Evolutionary conservation across 2,888 invertebrate genomes (phyloP).

Genomic region (Rugalucina vietnamica): DNA sequence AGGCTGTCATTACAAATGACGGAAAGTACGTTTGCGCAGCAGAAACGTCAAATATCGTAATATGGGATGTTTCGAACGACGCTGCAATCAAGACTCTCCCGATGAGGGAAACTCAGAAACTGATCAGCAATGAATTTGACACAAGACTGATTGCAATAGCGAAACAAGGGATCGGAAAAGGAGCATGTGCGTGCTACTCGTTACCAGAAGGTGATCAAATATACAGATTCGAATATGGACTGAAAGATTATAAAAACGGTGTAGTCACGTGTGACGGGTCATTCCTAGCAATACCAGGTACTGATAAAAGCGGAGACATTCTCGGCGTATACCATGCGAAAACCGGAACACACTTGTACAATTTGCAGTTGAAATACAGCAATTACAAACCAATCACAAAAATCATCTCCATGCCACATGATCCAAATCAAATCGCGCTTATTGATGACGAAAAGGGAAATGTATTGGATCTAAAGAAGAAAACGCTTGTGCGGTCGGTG

Average conservation of each 20-base stretch:
- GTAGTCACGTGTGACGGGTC: conserved; percentile 92
- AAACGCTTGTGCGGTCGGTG: conserved; percentile 93
- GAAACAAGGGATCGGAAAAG: conserved; percentile 77
- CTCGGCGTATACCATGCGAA: conserved; percentile 93
- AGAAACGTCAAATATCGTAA: conserved; percentile 95
- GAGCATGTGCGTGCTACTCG: conserved; percentile 74
- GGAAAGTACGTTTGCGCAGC: conserved; percentile 94
- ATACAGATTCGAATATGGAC: conserved; percentile 93
- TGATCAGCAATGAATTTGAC: conserved; percentile 90
- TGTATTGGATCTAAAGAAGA: conserved; percentile 94
- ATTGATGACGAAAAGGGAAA: conserved; percentile 94
- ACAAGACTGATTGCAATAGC: conserved; percentile 91
- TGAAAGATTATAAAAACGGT: conserved; percentile 89
- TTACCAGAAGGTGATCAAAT: conserved; percentile 89
- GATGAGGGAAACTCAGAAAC: conserved; percentile 91
- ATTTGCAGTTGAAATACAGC: conserved; percentile 81
- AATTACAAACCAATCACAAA: conserved; percentile 80
- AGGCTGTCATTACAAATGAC: conserved; percentile 93
- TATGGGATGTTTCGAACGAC: conserved; percentile 92
- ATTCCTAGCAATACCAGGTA: conserved; percentile 87
- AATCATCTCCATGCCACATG: conserved; percentile 83
- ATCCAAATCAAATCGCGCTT: conserved; percentile 90
- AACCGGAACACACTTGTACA: conserved; percentile 87
- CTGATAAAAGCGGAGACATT: conserved; percentile 94
- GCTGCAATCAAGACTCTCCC: conserved; percentile 92